Conservation (phyloP, 2,113 vertebrate genomes). For the Chrysemys picta region DNA sequence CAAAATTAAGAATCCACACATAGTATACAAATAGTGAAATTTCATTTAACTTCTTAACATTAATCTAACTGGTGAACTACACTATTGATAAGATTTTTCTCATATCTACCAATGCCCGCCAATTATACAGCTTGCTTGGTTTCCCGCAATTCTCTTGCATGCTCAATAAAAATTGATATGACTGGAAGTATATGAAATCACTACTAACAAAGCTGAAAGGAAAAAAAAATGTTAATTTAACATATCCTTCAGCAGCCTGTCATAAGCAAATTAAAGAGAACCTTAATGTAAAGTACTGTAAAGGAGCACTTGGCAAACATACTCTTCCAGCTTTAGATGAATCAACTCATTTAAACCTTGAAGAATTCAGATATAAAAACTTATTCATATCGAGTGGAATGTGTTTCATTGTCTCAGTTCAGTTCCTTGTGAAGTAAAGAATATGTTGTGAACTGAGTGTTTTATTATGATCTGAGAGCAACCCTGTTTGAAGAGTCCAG, state of each 20-base stretch:
- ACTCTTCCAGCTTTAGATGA: neutral
- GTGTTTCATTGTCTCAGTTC: neutral
- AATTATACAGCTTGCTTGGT: conserved; percentile 37
- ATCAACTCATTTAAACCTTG: conserved; percentile 37
- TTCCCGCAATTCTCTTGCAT: conserved; percentile 44
- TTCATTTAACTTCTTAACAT: conserved; percentile 38
- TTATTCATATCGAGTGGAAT: neutral
- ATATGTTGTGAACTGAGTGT: neutral
- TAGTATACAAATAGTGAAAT: neutral
- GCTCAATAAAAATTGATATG: conserved; percentile 53
- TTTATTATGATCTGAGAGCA: neutral
- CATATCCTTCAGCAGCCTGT: conserved; percentile 31
- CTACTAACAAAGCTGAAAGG: conserved; percentile 21
- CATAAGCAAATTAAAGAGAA: conserved; percentile 62
- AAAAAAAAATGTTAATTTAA: conserved; percentile 45
- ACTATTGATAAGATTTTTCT: conserved; percentile 43
- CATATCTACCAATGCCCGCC: conserved; percentile 40
- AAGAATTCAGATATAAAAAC: neutral
- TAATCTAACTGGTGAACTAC: conserved; percentile 39
- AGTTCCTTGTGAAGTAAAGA: neutral
- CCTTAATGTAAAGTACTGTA: conserved; percentile 43
- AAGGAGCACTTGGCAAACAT: neutral
- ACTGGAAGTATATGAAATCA: conserved; percentile 49
- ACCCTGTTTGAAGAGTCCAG: fast-evolving
- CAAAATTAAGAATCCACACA: conserved; percentile 41